phyloP scores from a whole-genome alignment of 2,113 vertebrate species.

The Scatophagus argus region DNA sequence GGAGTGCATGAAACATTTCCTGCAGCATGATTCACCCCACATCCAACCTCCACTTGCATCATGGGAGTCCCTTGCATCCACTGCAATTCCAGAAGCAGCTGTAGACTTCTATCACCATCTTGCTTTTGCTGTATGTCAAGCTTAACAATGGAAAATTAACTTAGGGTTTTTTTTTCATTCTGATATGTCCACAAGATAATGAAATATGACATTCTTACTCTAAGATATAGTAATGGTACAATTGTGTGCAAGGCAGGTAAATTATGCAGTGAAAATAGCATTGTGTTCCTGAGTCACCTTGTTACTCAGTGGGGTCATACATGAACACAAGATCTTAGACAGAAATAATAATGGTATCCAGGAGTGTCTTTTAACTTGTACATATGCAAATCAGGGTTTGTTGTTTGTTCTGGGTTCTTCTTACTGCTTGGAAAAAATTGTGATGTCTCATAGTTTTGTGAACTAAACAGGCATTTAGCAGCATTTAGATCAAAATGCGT shows the following conservation, averaged over 20 bases:
- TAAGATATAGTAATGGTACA: neutral
- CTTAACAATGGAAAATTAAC: slow-evolving; percentile 6
- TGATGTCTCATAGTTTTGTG: neutral
- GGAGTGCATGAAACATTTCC: slow-evolving; percentile 43
- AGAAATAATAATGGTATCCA: too few species aligned
- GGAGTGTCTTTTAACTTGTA: too few species aligned
- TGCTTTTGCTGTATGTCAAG: slow-evolving; percentile 9
- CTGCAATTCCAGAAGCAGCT: neutral
- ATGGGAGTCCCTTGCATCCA: slow-evolving; percentile 18
- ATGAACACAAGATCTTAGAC: too few species aligned
- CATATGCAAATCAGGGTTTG: too few species aligned
- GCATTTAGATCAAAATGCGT: neutral
- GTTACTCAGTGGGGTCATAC: neutral
- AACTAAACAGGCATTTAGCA: neutral
- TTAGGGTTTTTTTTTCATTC: neutral
- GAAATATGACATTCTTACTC: neutral
- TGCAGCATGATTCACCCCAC: slow-evolving; percentile 28
- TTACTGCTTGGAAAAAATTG: neutral
- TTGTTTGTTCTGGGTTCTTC: neutral
- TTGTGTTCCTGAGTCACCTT: neutral
- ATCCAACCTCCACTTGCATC: slow-evolving; percentile 41
- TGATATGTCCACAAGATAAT: neutral
- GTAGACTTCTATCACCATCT: neutral
- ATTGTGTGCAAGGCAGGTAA: neutral
- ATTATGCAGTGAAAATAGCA: neutral